These are phyloP conservation scores for Phortica okadai DNA, from an alignment of 2,888 invertebrate species.

Conservation along the genomic window DNA sequence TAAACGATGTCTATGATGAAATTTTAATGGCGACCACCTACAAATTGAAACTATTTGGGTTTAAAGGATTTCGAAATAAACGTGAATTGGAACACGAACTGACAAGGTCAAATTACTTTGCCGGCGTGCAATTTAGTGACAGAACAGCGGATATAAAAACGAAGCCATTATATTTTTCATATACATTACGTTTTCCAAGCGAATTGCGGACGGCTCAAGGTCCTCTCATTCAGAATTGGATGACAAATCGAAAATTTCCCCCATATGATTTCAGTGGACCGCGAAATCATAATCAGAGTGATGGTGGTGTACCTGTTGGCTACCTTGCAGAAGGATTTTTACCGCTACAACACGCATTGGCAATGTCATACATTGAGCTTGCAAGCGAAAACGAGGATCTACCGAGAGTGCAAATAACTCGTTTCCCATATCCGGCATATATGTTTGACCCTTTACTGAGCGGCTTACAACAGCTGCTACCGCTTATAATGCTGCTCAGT, in stretches of 20 bases:
- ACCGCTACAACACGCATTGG: conserved; percentile 79
- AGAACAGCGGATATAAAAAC: conserved; percentile 60
- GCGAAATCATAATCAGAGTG: conserved; percentile 76
- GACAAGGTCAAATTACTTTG: conserved; percentile 56
- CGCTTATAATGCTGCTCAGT: conserved; percentile 85
- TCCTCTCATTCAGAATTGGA: conserved; percentile 77
- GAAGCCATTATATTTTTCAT: conserved; percentile 77
- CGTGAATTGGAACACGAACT: conserved; percentile 41
- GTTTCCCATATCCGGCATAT: conserved; percentile 85
- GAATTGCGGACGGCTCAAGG: conserved; percentile 77
- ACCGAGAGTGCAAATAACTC: conserved; percentile 64
- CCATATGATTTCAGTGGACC: conserved; percentile 81
- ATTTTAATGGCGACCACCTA: conserved; percentile 55
- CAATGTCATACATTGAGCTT: conserved; percentile 67
- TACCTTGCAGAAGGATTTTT: conserved; percentile 80
- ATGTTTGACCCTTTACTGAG: conserved; percentile 82
- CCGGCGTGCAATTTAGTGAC: conserved; percentile 80
- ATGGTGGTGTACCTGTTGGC: conserved; percentile 81
- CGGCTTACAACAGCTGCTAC: conserved; percentile 81
- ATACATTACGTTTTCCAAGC: conserved; percentile 80
- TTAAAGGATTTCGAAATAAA: conserved; percentile 38
- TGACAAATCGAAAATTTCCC: conserved; percentile 82
- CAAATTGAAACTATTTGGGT: conserved; percentile 43
- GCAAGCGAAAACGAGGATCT: conserved; percentile 28
- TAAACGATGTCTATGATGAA: conserved; percentile 19